phyloP scores from a whole-genome alignment of 2,113 vertebrate genomes.

The Acrocephalus kingi region DNA sequence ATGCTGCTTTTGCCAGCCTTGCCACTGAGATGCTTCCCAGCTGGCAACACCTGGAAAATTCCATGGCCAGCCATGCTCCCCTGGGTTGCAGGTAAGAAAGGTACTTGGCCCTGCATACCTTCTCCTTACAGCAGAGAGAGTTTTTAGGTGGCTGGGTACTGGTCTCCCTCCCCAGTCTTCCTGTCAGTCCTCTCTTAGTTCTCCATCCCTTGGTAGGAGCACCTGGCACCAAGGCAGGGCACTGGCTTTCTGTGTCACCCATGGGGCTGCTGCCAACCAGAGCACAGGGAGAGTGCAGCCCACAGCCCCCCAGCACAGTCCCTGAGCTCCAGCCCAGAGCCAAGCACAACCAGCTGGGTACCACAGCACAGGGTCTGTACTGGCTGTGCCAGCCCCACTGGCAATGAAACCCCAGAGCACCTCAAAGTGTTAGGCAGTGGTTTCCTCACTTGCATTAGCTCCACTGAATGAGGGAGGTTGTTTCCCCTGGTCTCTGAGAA shows the following conservation, averaged over 20 bases:
- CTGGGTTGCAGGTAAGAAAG: fast-evolving
- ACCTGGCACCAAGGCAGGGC: background rate
- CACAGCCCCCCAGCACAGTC: fast-evolving
- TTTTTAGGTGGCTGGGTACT: background rate
- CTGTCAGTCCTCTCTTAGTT: background rate
- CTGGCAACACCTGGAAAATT: background rate
- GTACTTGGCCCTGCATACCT: background rate
- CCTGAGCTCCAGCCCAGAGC: fast-evolving
- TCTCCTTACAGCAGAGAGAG: background rate
- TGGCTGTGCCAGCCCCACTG: background rate
- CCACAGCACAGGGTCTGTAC: fast-evolving
- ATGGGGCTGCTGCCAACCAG: background rate
- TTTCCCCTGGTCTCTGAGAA: background rate
- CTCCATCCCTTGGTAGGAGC: background rate
- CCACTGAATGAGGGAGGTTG: background rate
- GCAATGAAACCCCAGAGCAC: background rate
- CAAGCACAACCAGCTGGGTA: background rate
- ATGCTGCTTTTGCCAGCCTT: background rate
- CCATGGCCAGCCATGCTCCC: background rate
- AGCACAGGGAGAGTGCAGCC: background rate
- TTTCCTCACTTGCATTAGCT: background rate
- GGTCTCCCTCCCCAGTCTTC: background rate
- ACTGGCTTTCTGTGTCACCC: fast-evolving
- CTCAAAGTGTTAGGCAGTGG: fast-evolving
- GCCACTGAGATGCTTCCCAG: background rate